These are phyloP conservation scores for Albula goreensis DNA, from an alignment of 2,113 vertebrate genomes.

Conservation along the genomic window DNA sequence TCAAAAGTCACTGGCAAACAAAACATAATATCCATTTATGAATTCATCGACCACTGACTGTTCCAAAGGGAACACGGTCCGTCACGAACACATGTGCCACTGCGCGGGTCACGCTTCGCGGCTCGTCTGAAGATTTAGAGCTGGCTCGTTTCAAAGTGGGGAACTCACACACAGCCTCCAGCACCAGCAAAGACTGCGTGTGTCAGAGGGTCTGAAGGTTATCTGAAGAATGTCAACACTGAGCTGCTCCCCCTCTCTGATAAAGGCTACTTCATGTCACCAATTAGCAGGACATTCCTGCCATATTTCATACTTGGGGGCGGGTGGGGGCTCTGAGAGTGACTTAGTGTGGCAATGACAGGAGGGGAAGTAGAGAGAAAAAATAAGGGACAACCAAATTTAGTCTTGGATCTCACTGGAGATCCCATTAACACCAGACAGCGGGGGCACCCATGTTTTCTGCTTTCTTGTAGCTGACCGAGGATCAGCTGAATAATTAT, in stretches of 20 bases:
- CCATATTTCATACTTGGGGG: conserved; percentile 9
- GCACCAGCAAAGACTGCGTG: neutral
- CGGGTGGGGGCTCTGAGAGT: neutral
- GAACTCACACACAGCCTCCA: neutral
- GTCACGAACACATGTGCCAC: too few species aligned
- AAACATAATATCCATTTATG: too few species aligned
- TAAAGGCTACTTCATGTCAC: neutral
- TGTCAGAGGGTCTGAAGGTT: neutral
- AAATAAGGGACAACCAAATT: too few species aligned
- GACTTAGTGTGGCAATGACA: neutral
- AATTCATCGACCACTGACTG: too few species aligned
- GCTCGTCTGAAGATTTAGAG: neutral
- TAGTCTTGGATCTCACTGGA: too few species aligned
- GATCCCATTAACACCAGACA: too few species aligned
- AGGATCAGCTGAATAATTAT: neutral
- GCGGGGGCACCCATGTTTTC: too few species aligned
- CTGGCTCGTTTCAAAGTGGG: neutral
- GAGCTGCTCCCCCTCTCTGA: neutral
- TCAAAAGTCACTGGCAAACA: too few species aligned
- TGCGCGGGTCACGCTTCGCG: neutral
- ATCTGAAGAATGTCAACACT: neutral
- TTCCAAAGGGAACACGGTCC: too few species aligned
- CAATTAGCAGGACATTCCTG: neutral
- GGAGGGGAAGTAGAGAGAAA: too few species aligned
- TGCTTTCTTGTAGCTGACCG: neutral